These are phyloP conservation scores for Pristionchus japonicus DNA, from an alignment of 2,888 invertebrate species.

Conservation along the genomic window DNA sequence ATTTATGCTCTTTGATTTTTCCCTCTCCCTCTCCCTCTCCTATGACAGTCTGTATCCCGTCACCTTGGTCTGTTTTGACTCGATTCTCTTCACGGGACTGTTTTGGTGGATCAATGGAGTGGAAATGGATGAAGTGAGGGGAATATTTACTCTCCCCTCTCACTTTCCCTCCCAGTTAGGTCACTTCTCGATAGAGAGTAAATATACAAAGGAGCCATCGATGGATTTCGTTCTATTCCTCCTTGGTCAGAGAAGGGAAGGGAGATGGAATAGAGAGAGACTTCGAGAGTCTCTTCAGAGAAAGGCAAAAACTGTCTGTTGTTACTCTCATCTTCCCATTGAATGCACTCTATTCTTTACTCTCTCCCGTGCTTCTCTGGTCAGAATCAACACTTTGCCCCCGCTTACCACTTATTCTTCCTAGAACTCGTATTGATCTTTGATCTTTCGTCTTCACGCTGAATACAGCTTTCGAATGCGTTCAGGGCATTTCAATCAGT, in stretches of 20 bases:
- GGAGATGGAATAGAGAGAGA: background rate
- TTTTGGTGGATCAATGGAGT: slow-evolving; percentile 9
- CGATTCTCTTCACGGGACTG: slow-evolving; percentile 26
- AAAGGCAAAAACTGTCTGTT: background rate
- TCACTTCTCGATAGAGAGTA: background rate
- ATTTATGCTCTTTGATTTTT: background rate
- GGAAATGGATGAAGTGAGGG: background rate
- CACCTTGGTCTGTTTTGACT: slow-evolving; percentile 44
- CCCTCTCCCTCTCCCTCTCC: slow-evolving; percentile 20
- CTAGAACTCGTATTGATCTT: background rate
- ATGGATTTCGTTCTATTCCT: background rate
- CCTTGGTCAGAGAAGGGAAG: background rate
- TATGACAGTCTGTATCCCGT: no score
- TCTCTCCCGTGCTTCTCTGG: background rate
- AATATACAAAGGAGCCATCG: background rate
- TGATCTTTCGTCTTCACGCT: background rate
- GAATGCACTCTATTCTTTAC: background rate
- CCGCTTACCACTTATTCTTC: background rate
- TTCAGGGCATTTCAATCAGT: background rate
- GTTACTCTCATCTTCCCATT: slow-evolving; percentile 6
- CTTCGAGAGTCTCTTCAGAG: background rate
- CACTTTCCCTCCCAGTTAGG: slow-evolving; percentile 1
- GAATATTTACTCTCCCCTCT: background rate
- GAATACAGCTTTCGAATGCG: background rate
- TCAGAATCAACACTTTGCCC: background rate